Base-by-base conservation (phyloP, 2,888 invertebrate genomes). In the Halictus quadricinctus region DNA sequence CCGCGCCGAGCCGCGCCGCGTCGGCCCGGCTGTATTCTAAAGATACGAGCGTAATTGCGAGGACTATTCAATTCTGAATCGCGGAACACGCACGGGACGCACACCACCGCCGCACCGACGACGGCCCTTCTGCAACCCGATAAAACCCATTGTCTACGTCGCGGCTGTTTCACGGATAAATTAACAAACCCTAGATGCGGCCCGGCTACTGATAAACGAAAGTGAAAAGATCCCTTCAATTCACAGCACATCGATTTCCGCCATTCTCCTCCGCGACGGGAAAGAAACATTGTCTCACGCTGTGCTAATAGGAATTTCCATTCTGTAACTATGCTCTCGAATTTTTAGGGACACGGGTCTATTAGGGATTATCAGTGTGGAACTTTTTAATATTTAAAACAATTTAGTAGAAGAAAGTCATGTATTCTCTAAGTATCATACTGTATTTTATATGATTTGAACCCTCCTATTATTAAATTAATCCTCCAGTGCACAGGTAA, bases 31-130 rank as follows among this genome's bases (percentile, higher is more conserved):
- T 88, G 88, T 83, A 88, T 81, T 80, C 79, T 83, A 84, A 89
- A 89, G 89, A 89, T 89, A 89, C 84, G 78, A 74, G 58, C 80
- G 83, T 89, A 89, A 90, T 90, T 90, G 83, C 84, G 79, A 86
- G 84, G 81, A 84, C 84, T 81, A 88, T 89, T 88, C 88, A 87
- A 84, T 90, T 84, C 73, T 60, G 81, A 88, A 90, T 90, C 83
- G 79, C 76, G 76, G 78, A 69, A 76, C 81, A 81, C 80, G 60
- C 85, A 46, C 54, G 82, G 48, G 15, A 75, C 80, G 80, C 80
- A 85, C 76, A 78, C 64, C 54, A 74, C 48, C 70, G 10, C 64
- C 43, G 76, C 74, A 72, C 64, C 80, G 83, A 72, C 79, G 76
- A 50, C 36, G 77, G 69, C 29, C 69, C 74, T 74, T 72, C 72